Conservation (phyloP, 2,797 vertebrate species). For the Halcyon chelicuti region DNA sequence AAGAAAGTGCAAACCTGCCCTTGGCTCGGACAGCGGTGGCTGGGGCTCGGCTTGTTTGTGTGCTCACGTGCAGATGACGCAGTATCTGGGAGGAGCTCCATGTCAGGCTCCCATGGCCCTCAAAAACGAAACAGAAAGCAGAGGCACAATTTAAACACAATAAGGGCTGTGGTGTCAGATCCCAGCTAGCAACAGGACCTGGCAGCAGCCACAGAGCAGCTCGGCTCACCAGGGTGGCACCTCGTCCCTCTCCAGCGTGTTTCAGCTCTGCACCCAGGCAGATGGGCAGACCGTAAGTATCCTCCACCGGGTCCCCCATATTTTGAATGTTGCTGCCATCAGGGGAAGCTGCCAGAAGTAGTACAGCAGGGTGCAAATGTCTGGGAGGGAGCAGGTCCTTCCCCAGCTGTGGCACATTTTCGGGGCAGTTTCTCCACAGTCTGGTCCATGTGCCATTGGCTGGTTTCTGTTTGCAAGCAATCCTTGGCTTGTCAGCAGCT, state of each 20-base stretch:
- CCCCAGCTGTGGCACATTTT: not conserved
- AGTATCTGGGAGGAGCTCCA: not conserved
- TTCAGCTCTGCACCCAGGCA: not conserved
- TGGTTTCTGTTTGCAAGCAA: not conserved
- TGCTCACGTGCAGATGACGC: not conserved
- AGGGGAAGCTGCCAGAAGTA: not conserved
- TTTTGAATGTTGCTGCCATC: not conserved
- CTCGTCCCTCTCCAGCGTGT: not conserved
- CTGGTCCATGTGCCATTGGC: accelerated
- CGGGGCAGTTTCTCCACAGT: not conserved
- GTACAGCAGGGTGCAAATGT: not conserved
- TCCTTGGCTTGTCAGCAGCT: not conserved
- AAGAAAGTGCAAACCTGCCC: not conserved
- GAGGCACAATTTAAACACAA: not conserved
- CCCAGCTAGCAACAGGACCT: accelerated
- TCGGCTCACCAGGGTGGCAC: accelerated
- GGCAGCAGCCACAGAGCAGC: accelerated
- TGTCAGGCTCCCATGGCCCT: not conserved
- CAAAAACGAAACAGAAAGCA: slow-evolving; percentile 44
- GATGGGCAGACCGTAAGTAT: slow-evolving; percentile 6
- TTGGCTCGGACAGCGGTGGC: accelerated
- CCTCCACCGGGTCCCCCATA: too few species aligned
- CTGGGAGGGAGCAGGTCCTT: not conserved
- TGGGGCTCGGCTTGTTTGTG: not conserved
- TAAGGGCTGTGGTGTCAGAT: not conserved